These are phyloP conservation scores for Epinephelus fuscoguttatus DNA, from an alignment of 2,113 vertebrate species.

Conservation along the genomic window DNA sequence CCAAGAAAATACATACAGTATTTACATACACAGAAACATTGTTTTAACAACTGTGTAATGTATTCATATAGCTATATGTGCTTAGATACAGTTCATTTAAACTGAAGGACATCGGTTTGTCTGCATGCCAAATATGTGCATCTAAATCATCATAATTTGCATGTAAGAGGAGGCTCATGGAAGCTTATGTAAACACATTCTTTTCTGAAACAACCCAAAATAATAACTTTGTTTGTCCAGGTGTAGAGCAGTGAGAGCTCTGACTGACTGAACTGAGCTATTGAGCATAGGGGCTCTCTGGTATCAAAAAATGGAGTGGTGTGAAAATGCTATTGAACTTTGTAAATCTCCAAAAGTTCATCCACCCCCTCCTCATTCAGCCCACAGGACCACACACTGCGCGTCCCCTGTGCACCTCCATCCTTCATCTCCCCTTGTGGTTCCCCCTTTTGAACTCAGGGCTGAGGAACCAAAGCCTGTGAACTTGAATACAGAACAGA, in stretches of 20 bases:
- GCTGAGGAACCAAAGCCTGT: conserved; percentile 23
- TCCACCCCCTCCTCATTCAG: conserved; percentile 7
- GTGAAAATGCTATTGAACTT: conserved; percentile 21
- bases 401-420: conserved; percentile 20
- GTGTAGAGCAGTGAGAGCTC: background rate
- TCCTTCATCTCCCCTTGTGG: conserved; percentile 8
- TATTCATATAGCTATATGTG: no score
- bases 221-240: background rate
- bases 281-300: background rate
- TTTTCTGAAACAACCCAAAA: background rate
- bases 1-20: no score
- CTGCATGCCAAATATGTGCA: background rate
- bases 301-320: background rate
- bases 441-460: conserved; percentile 25
- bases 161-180: background rate
- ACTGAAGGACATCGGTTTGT: background rate
- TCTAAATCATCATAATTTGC: background rate
- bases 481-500: conserved; percentile 39
- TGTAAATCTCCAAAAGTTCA: conserved; percentile 11
- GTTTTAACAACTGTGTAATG: no score
- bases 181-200: background rate
- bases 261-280: background rate
- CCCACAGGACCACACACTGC: conserved; percentile 18
- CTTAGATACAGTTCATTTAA: background rate
- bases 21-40: no score